A percentile compares a stretch with the other conserved stretches of the same genome.
phyloP scores from a whole-genome alignment of 2,797 vertebrate species.

The Phoeniculus purpureus region DNA sequence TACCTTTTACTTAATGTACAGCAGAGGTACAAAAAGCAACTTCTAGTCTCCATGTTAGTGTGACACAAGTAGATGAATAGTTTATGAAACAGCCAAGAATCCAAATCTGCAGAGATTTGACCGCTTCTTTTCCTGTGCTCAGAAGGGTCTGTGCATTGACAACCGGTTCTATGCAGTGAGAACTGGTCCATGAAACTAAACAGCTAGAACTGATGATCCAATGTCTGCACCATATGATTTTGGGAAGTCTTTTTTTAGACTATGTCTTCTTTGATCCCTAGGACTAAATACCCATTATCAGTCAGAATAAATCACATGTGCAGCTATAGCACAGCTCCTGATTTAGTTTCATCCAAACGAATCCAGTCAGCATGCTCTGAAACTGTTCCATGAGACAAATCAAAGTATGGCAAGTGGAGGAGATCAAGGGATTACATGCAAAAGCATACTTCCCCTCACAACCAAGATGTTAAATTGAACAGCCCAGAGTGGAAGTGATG shows the following conservation, averaged over 20 bases:
- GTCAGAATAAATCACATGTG: background rate
- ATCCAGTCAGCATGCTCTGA: background rate
- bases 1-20: background rate
- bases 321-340: background rate
- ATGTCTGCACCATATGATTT: background rate
- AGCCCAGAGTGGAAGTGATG: background rate
- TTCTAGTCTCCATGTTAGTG: rapidly evolving
- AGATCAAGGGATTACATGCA: background rate
- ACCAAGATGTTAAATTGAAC: background rate
- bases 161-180: background rate
- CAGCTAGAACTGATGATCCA: background rate
- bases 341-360: background rate
- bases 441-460: background rate
- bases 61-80: background rate
- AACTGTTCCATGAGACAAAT: background rate
- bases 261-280: background rate
- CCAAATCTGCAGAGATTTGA: background rate
- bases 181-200: background rate
- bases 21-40: background rate
- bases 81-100: background rate
- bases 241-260: background rate
- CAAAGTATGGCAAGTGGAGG: background rate
- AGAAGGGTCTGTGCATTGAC: background rate
- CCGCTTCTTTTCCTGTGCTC: background rate
- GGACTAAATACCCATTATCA: background rate